Evolutionary conservation across 2,113 vertebrate species (phyloP).

Genomic region (Neodon shergylaensis): DNA sequence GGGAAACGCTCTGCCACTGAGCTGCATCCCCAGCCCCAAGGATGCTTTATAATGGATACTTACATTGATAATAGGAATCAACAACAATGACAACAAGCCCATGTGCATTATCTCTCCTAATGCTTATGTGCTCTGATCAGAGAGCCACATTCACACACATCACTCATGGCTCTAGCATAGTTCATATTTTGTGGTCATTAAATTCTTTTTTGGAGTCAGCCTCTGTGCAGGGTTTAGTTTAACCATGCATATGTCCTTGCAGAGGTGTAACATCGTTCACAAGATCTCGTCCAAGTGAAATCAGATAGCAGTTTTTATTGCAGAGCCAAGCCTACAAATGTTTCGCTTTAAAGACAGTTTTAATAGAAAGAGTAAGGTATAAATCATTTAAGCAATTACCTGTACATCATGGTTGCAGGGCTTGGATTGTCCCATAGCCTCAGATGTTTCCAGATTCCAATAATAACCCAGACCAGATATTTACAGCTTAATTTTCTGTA

Average conservation of each 20-base stretch:
- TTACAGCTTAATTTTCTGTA: constrained; percentile 90
- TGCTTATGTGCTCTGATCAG: constrained; percentile 1
- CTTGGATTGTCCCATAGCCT: constrained; percentile 81
- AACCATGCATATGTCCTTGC: constrained; percentile 76
- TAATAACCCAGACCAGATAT: constrained; percentile 87
- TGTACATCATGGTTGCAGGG: constrained; percentile 82
- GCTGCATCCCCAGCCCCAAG: not conserved
- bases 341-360: constrained; percentile 86
- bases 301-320: constrained; percentile 81
- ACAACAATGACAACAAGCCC: not conserved
- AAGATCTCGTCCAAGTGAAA: constrained; percentile 77
- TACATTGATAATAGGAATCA: constrained; percentile 31
- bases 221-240: constrained; percentile 74
- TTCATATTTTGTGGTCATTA: not conserved
- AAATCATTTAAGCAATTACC: constrained; percentile 88
- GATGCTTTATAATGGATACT: constrained; percentile 3
- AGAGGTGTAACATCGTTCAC: constrained; percentile 72
- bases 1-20: not conserved
- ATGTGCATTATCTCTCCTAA: not conserved
- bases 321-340: constrained; percentile 81
- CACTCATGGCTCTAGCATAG: constrained; percentile 26
- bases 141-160: not conserved
- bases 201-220: not conserved
- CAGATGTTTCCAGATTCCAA: constrained; percentile 87
- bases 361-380: constrained; percentile 85